Base-by-base conservation (phyloP, 2,888 invertebrate genomes). In the Omphaloscelis lunosa region DNA sequence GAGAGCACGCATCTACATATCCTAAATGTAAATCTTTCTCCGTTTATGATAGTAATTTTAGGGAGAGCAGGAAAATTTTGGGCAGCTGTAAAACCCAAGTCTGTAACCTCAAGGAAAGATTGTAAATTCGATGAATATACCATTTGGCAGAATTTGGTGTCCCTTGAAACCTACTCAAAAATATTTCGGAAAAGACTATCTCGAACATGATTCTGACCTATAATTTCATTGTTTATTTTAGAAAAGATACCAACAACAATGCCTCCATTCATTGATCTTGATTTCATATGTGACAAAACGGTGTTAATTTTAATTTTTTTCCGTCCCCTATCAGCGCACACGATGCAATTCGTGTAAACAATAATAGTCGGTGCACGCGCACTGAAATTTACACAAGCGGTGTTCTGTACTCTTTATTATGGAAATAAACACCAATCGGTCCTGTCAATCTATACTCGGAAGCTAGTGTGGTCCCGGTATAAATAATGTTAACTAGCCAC, bases 271-370 rank as follows among this genome's bases (percentile, higher is more conserved):
- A 45, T 56, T 53, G 27, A 71, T 71, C 56, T 82, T 63, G 48
- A n/a, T 59, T 1, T 56, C 53, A 6, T 34, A 39, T 34, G 27
- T 61, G 41, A 48, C n/a, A 59, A 56, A 63, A 41, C 34, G 27
- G 41, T 61, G 53, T 68, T 61, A 48, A 78, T 65, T 65, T 68
- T 77, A 72, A 74, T 72, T 85, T 82, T 71, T 80, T n/a, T 59
- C 34, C 4, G 2, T 34, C 53, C 34, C 11, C 12, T 67, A 67
- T 80, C 72, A 66, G 71, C 74, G 72, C 79, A 56, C 9, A 0
- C 65, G 12, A 63, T 75, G 51, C 67, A 56, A n/a, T 58, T 4
- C 56, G 74, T 78, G 45, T 68, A 67, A 63, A 66, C 41, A 69
- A 56, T 48, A 11, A 45, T 12, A 9, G 20, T 39, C 39, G 41